Conservation (phyloP, 2,888 invertebrate genomes). For the Lutraria lutraria region DNA sequence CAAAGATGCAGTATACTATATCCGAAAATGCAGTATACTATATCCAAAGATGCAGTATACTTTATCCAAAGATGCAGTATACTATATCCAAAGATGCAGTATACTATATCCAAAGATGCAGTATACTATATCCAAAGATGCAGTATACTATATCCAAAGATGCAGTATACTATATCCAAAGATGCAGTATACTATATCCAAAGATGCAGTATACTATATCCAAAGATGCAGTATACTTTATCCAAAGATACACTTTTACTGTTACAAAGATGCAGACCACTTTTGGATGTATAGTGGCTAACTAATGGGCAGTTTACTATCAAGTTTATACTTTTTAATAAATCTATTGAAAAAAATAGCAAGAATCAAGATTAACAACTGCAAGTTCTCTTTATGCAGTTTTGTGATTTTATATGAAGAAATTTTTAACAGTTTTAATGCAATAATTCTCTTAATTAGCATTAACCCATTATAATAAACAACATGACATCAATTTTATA, state of each 20-base stretch:
- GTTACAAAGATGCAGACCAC: not conserved
- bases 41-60: not conserved
- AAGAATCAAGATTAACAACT: no score
- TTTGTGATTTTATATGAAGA: not conserved
- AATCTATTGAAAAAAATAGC: no score
- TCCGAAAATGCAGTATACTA: not conserved
- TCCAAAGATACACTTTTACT: not conserved
- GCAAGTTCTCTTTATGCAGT: not conserved
- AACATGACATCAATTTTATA: not conserved
- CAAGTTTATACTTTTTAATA: no score
- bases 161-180: not conserved
- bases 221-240: not conserved
- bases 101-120: not conserved
- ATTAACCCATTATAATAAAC: not conserved
- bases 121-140: not conserved
- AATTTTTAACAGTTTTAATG: no score
- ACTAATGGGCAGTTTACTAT: not conserved
- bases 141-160: not conserved
- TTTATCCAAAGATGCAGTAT: not conserved
- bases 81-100: not conserved
- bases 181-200: not conserved
- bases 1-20: not conserved
- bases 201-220: not conserved
- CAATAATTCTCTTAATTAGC: not conserved
- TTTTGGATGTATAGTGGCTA: not conserved